Base-by-base conservation (phyloP, 2,797 vertebrate species). In the Nannoperca australis region DNA sequence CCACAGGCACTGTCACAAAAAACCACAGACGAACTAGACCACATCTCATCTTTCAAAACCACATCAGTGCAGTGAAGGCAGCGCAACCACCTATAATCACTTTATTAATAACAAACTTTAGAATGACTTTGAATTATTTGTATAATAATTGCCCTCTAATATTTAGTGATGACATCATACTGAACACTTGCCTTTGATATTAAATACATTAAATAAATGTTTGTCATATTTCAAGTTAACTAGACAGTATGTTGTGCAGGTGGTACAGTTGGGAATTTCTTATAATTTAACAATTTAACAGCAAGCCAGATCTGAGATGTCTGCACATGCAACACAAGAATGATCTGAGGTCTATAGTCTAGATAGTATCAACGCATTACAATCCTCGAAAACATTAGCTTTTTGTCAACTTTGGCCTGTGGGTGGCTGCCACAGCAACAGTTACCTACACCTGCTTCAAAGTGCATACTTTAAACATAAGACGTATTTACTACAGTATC, bases 381-480 rank as follows among this genome's bases (percentile, higher is more conserved):
- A 44, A 6, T 15, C 36, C 6, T 24, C 20, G 2, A 22, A 55
- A 63, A 81, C 22, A 69, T 11, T 42, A 17, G 32, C 3, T 10
- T 72, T 40, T 51, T 34, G 34, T 66, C 4, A 12, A 60, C 30
- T 34, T 15, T 34, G 22, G 27, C 15, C 15, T 54, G 44, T 60
- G 15, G 17, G 47, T 64, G 45, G 51, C 53, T 54, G 17, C 44
- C 54, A 65, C 64, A 58, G 59, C 18, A 59, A 70, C 65, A 76
- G 15, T 18, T 58, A 24, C 20, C 18, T 24, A 40, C 17, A 44
- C 8, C 24, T 22, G 18, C 30, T 38, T 77, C 51, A 77, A 47
- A 79, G 32, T 34, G 5, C 32, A 36, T 15, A 7, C 7, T 13
- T 24, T 59, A 10, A 51, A 20, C 5, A 42, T 40, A 20, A 44